Conservation (phyloP, 2,888 invertebrate genomes). For the Orthonychiurus folsomi region DNA sequence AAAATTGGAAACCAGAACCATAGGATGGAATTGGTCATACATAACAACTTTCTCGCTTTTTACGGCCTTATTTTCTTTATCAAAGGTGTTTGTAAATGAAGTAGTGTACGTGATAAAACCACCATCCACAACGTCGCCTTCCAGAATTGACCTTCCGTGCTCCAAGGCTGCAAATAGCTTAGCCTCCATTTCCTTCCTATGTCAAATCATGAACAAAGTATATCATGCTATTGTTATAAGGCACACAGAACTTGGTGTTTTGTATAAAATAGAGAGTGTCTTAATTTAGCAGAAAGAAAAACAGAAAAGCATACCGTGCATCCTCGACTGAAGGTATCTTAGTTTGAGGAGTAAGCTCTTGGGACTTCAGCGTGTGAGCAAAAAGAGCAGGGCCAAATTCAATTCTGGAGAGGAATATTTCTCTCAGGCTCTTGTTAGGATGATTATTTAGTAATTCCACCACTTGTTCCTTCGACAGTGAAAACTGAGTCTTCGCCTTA, state of each 20-base stretch:
- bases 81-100: background rate
- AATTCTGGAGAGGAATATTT: slow-evolving; percentile 42
- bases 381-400: slow-evolving; percentile 87
- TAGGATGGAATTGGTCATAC: slow-evolving; percentile 91
- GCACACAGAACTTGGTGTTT: slow-evolving; percentile 43
- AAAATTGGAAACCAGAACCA: slow-evolving; percentile 45
- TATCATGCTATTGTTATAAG: slow-evolving; percentile 55
- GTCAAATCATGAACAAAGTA: slow-evolving; percentile 9
- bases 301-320: background rate
- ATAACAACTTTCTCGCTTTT: slow-evolving; percentile 55
- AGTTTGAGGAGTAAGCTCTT: slow-evolving; percentile 55
- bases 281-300: background rate
- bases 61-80: slow-evolving; percentile 13
- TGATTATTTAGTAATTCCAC: slow-evolving; percentile 15
- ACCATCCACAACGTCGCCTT: slow-evolving; percentile 19
- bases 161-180: slow-evolving; percentile 32
- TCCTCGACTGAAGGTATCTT: slow-evolving; percentile 46
- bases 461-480: slow-evolving; percentile 49
- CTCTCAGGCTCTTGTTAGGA: slow-evolving; percentile 28
- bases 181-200: slow-evolving; percentile 19
- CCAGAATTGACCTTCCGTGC: slow-evolving; percentile 26
- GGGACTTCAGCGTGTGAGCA: slow-evolving; percentile 72
- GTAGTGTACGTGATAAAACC: slow-evolving; percentile 30
- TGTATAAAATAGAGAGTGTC: background rate
- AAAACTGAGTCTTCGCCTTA: slow-evolving; percentile 58